Evolutionary conservation across 2,113 vertebrate genomes (phyloP).

Genomic region (Vidua chalybeata): DNA sequence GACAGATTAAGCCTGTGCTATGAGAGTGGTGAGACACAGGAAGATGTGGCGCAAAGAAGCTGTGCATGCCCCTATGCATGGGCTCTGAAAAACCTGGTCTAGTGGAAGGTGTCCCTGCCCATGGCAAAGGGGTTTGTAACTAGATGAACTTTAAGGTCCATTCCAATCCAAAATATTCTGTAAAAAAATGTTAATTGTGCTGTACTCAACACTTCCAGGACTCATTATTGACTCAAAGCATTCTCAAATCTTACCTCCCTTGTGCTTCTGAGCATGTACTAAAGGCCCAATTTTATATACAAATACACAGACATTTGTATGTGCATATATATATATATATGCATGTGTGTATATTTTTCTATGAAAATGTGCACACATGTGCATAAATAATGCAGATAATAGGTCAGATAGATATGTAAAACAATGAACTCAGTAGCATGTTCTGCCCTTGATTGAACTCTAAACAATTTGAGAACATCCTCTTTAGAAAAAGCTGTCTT

Average conservation of each 20-base stretch:
- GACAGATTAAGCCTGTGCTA: background rate
- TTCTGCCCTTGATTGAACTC: background rate
- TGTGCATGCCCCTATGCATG: background rate
- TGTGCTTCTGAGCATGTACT: background rate
- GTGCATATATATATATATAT: background rate
- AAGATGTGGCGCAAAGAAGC: background rate
- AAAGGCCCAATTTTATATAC: background rate
- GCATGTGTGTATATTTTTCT: background rate
- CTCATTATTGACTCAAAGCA: background rate
- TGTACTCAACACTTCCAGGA: background rate
- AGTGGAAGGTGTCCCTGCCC: background rate
- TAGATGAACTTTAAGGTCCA: background rate
- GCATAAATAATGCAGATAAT: background rate
- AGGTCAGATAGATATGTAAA: background rate
- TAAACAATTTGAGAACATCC: background rate
- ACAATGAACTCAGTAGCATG: background rate
- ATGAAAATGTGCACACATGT: background rate
- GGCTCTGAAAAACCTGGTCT: background rate
- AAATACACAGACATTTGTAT: background rate
- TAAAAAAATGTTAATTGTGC: background rate
- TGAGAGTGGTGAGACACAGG: background rate
- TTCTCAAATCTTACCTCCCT: background rate
- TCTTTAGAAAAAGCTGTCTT: constrained; percentile 42
- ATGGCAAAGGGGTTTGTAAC: background rate
- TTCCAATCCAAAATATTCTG: background rate